A percentile compares a stretch with the other conserved stretches of the same genome.
Evolutionary conservation across 2,797 vertebrate genomes (phyloP).

Genomic region (Perodicticus potto): DNA sequence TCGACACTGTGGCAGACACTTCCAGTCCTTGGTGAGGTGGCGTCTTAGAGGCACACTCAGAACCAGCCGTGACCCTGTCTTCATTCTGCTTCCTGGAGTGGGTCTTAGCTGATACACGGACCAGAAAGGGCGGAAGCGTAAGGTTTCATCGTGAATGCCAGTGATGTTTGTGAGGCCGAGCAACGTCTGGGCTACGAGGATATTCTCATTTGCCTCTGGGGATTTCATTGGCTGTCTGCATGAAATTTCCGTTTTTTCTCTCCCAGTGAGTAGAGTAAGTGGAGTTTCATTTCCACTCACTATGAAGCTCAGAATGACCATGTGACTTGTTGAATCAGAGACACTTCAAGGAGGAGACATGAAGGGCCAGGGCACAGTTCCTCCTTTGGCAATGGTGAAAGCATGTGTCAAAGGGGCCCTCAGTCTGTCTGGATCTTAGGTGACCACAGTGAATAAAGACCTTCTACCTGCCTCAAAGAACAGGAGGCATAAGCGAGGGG

Average conservation of each 20-base stretch:
- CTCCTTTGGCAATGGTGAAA: background rate
- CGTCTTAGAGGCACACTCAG: too few species aligned
- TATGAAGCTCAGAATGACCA: background rate
- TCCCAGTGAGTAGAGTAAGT: rapidly evolving
- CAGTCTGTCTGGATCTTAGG: background rate
- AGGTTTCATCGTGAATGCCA: background rate
- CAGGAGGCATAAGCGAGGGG: background rate
- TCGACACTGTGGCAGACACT: background rate
- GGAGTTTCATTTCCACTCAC: background rate
- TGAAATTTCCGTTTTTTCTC: background rate
- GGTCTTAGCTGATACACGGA: background rate
- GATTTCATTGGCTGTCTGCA: background rate
- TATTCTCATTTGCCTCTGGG: background rate
- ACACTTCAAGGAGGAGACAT: background rate
- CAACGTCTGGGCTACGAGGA: rapidly evolving
- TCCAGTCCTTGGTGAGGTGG: rapidly evolving
- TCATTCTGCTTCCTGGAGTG: background rate
- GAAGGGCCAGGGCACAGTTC: rapidly evolving
- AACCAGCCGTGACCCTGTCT: too few species aligned
- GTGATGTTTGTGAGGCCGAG: too few species aligned
- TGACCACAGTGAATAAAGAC: background rate
- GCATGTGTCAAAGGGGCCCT: rapidly evolving
- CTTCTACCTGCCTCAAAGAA: background rate
- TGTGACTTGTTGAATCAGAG: background rate
- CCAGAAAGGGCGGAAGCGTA: rapidly evolving